phyloP scores from a whole-genome alignment of 2,888 invertebrate species.

The Bellardia pandia region DNA sequence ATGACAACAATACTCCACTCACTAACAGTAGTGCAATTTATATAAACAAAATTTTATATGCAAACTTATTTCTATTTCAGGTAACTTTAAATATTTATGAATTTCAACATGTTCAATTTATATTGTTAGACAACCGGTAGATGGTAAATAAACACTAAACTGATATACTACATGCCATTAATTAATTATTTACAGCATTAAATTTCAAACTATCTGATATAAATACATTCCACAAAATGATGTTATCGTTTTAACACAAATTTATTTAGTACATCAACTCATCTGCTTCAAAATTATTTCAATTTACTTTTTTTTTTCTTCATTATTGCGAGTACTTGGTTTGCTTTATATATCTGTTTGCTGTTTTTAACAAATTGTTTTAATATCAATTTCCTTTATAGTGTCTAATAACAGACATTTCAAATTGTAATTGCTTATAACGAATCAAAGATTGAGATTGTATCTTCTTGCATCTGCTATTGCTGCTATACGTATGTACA shows the following conservation, averaged over 20 bases:
- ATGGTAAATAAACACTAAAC: background rate
- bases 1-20: too few species aligned
- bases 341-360: background rate
- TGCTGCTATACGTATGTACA: background rate
- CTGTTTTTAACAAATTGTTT: slow-evolving; percentile 38
- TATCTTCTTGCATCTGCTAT: background rate
- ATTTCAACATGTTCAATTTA: too few species aligned
- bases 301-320: background rate
- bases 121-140: background rate
- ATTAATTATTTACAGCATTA: slow-evolving; percentile 22
- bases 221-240: slow-evolving; percentile 5
- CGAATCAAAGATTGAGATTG: slow-evolving; percentile 63
- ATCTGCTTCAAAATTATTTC: slow-evolving; percentile 1
- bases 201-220: background rate
- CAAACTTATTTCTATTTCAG: too few species aligned
- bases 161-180: background rate
- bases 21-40: too few species aligned
- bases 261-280: slow-evolving; percentile 1
- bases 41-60: too few species aligned
- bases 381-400: slow-evolving; percentile 61
- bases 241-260: slow-evolving; percentile 30
- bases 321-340: background rate
- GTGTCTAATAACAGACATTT: slow-evolving; percentile 67
- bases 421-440: slow-evolving; percentile 68
- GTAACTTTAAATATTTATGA: too few species aligned